Evolutionary conservation across 2,888 invertebrate species (phyloP).

Genomic region (Pammene fasciana): DNA sequence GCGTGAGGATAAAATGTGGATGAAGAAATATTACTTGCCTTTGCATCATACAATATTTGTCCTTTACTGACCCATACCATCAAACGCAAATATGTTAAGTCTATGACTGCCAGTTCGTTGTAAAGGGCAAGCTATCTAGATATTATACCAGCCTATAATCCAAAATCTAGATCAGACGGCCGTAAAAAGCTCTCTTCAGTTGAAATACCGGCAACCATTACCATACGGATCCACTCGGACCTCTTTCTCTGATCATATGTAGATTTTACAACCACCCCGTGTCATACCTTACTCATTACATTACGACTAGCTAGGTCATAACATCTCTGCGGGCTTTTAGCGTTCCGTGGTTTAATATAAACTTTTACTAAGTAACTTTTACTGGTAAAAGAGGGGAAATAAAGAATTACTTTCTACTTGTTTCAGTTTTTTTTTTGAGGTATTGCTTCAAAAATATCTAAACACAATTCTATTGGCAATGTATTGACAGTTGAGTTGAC

Average conservation of each 20-base stretch:
- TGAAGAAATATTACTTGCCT: no score
- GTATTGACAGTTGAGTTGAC: no score
- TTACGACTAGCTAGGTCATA: conserved; percentile 25
- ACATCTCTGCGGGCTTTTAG: conserved; percentile 21
- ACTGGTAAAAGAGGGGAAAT: background rate
- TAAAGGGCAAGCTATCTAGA: background rate
- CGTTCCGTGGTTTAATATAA: background rate
- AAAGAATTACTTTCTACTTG: background rate
- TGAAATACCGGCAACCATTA: background rate
- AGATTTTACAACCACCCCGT: conserved; percentile 16
- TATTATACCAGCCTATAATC: conserved; percentile 12
- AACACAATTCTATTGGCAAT: no score
- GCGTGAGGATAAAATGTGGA: no score
- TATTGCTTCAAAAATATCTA: no score
- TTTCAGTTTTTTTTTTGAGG: no score
- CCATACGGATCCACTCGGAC: conserved; percentile 13
- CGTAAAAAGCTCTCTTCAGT: conserved; percentile 20
- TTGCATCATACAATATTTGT: no score
- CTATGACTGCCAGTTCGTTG: no score
- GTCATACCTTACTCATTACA: conserved; percentile 35
- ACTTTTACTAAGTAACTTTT: background rate
- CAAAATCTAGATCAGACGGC: conserved; percentile 13
- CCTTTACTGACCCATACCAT: no score
- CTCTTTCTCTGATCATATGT: conserved; percentile 18
- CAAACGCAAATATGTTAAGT: no score